Evolutionary conservation across 1,140 invertebrate species (phyloP).

Genomic region (Drosophila parabipectinata): DNA sequence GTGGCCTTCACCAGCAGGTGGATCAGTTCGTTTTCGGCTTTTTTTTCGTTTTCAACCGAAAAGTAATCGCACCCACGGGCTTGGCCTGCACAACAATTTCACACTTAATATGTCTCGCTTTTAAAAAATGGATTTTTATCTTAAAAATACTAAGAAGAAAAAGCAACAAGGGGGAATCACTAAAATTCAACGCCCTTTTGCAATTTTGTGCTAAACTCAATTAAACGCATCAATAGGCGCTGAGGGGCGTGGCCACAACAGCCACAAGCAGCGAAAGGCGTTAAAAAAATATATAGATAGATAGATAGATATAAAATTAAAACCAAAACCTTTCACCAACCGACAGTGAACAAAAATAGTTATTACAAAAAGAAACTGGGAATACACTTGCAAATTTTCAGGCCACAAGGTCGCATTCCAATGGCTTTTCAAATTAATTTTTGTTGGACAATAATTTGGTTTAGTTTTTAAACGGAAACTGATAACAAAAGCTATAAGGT

Average conservation of each 20-base stretch:
- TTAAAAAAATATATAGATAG: conserved; percentile 9
- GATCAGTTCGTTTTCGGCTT: neutral
- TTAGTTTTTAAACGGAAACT: neutral
- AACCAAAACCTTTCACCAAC: conserved; percentile 56
- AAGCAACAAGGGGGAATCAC: conserved; percentile 14
- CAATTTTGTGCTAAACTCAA: conserved; percentile 47
- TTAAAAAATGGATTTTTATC: conserved; percentile 2
- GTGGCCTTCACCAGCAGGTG: conserved; percentile 40
- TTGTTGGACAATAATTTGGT: neutral
- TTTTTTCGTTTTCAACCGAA: neutral
- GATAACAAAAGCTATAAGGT: neutral
- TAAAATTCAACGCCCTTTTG: conserved; percentile 1
- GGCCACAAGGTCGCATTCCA: conserved; percentile 14
- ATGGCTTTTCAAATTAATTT: neutral
- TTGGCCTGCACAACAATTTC: conserved; percentile 32
- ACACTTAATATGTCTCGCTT: conserved; percentile 24
- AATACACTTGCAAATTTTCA: conserved; percentile 23
- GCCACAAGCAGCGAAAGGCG: conserved; percentile 52
- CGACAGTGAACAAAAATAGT: conserved; percentile 4
- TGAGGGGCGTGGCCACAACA: conserved; percentile 46
- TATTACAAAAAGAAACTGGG: conserved; percentile 8
- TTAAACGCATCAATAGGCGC: conserved; percentile 70
- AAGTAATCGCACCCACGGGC: conserved; percentile 12
- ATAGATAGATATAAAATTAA: neutral
- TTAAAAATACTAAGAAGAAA: neutral